phyloP scores from a whole-genome alignment of 2,888 invertebrate genomes.

The Polylopha cassiicola region DNA sequence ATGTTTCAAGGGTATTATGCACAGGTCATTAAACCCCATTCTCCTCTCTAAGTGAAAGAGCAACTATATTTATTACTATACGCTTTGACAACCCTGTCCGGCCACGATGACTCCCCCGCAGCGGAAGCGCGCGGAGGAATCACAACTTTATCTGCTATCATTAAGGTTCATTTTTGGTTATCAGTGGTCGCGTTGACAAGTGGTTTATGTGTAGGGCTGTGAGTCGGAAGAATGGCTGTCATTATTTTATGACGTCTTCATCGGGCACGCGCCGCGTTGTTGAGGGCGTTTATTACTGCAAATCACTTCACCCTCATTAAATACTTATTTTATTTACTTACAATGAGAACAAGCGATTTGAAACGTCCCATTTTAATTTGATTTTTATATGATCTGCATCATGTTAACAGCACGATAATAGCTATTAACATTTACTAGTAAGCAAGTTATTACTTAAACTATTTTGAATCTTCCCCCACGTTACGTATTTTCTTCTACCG shows the following conservation, averaged over 20 bases:
- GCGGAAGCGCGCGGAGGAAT: background rate
- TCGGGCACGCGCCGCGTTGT: slow-evolving; percentile 33
- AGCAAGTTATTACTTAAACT: too few species aligned
- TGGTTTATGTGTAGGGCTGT: slow-evolving; percentile 42
- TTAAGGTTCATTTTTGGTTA: slow-evolving; percentile 23
- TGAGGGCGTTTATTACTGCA: slow-evolving; percentile 21
- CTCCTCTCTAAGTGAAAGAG: slow-evolving; percentile 52
- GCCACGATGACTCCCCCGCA: slow-evolving; percentile 28
- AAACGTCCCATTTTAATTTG: too few species aligned
- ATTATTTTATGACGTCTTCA: slow-evolving; percentile 73
- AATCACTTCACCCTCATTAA: slow-evolving; percentile 22
- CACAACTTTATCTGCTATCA: background rate
- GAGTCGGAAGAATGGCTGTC: slow-evolving; percentile 47
- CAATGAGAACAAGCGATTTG: too few species aligned
- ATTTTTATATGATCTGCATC: too few species aligned
- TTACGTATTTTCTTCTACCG: too few species aligned
- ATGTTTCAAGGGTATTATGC: slow-evolving; percentile 62
- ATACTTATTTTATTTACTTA: slow-evolving; percentile 20
- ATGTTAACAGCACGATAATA: too few species aligned
- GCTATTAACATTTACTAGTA: too few species aligned
- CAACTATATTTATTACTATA: slow-evolving; percentile 63
- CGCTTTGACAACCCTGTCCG: slow-evolving; percentile 62
- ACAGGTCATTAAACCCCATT: slow-evolving; percentile 68
- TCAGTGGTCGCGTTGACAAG: slow-evolving; percentile 3
- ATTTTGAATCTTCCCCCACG: too few species aligned